These are phyloP conservation scores for Salticus scenicus DNA, from an alignment of 2,888 invertebrate genomes.

Conservation along the genomic window DNA sequence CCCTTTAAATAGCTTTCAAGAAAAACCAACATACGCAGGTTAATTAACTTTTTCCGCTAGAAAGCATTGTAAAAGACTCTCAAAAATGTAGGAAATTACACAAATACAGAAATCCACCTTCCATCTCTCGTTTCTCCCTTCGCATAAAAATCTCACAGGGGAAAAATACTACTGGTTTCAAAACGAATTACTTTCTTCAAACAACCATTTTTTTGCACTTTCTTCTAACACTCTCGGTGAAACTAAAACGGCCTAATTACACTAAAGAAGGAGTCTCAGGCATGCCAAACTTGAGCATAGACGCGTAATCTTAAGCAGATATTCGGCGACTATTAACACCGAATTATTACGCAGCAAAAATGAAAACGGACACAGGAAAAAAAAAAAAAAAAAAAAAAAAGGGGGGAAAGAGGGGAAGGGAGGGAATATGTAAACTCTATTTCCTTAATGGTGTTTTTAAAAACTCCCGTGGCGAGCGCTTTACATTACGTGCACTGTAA, in stretches of 20 bases:
- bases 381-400: slow-evolving; percentile 17
- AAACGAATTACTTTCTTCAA: background rate
- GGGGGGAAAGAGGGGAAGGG: no score
- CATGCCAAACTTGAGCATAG: background rate
- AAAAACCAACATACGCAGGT: background rate
- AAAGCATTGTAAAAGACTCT: background rate
- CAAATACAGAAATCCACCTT: background rate
- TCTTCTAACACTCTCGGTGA: background rate
- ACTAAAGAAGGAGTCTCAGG: background rate
- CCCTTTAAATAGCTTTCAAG: background rate
- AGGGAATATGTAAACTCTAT: slow-evolving; percentile 41
- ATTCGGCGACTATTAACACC: slow-evolving; percentile 17
- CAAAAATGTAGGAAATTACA: background rate
- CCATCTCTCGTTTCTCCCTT: background rate
- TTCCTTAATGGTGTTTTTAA: slow-evolving; percentile 61
- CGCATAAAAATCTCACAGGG: background rate
- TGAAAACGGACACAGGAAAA: slow-evolving; percentile 16
- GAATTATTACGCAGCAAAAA: slow-evolving; percentile 26
- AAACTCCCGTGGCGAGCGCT: slow-evolving; percentile 56
- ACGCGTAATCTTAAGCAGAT: background rate
- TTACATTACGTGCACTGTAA: slow-evolving; percentile 45
- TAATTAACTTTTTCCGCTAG: background rate
- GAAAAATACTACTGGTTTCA: background rate
- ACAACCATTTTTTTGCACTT: background rate
- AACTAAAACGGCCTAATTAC: slow-evolving; percentile 9